A percentile compares a stretch with the other conserved stretches of the same genome.
Conservation (phyloP, 2,113 vertebrate genomes). For the Gorilla gorilla region DNA sequence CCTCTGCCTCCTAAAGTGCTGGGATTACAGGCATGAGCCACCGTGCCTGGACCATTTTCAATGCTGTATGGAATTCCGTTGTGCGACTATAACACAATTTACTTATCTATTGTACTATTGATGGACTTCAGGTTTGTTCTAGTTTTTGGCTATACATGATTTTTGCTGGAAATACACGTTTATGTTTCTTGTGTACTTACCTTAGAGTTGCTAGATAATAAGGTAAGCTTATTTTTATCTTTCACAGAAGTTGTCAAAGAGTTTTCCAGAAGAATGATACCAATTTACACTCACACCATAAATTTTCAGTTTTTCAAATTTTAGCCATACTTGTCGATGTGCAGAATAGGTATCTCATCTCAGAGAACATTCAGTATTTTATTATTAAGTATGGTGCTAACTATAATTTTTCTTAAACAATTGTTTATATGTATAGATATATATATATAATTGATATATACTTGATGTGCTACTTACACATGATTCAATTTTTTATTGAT, state of each 20-base stretch:
- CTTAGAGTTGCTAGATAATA: not conserved
- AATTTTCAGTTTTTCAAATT: not conserved
- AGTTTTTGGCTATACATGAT: not conserved
- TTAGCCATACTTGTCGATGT: not conserved
- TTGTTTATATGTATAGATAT: not conserved
- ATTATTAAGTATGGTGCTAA: not conserved
- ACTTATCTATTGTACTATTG: not conserved
- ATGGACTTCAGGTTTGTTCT: not conserved
- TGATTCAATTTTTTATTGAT: not conserved
- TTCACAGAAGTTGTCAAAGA: not conserved
- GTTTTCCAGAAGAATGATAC: not conserved
- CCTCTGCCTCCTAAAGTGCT: no score
- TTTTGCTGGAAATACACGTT: not conserved
- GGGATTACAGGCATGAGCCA: no score
- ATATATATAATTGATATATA: not conserved
- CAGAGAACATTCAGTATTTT: not conserved
- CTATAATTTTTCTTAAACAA: not conserved
- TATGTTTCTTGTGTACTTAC: not conserved
- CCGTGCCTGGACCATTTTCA: not conserved
- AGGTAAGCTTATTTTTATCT: not conserved
- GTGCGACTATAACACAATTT: not conserved
- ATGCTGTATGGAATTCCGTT: not conserved
- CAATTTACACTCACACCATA: not conserved
- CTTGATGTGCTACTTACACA: not conserved
- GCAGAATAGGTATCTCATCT: not conserved